Evolutionary conservation across 2,113 vertebrate species (phyloP).

Genomic region (Emydocephalus ijimae): DNA sequence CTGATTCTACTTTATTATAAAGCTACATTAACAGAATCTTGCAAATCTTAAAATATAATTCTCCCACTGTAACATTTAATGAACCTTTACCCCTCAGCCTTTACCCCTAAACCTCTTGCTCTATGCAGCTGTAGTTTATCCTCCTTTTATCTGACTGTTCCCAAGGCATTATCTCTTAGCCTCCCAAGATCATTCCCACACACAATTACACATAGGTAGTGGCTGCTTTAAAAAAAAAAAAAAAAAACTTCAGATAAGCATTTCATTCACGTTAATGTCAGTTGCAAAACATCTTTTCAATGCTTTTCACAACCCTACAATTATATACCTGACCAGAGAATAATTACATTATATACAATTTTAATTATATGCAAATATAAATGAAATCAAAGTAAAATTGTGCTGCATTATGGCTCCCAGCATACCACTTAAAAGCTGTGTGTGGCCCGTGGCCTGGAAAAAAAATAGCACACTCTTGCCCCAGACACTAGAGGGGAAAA

Average conservation of each 20-base stretch:
- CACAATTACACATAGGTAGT: background rate
- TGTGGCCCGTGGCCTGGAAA: background rate
- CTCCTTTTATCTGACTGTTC: background rate
- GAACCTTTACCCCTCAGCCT: background rate
- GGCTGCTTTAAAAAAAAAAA: background rate
- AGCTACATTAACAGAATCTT: no score
- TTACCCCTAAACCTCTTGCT: background rate
- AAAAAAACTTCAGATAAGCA: background rate
- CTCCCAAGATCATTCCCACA: background rate
- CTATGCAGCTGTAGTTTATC: background rate
- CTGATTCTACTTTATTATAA: no score
- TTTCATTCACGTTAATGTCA: background rate
- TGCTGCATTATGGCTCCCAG: background rate
- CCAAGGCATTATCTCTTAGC: background rate
- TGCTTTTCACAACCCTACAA: background rate
- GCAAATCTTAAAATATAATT: background rate
- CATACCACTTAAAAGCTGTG: background rate
- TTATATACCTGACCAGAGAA: background rate
- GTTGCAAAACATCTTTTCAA: background rate
- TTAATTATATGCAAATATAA: background rate
- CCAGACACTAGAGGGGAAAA: background rate
- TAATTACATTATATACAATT: background rate
- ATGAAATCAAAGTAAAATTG: background rate
- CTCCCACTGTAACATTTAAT: background rate
- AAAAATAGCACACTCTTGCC: background rate